Evolutionary conservation across 2,113 vertebrate genomes (phyloP), one percentile per base, ranked within the genome.

Genomic region (Pelecanus crispus): DNA sequence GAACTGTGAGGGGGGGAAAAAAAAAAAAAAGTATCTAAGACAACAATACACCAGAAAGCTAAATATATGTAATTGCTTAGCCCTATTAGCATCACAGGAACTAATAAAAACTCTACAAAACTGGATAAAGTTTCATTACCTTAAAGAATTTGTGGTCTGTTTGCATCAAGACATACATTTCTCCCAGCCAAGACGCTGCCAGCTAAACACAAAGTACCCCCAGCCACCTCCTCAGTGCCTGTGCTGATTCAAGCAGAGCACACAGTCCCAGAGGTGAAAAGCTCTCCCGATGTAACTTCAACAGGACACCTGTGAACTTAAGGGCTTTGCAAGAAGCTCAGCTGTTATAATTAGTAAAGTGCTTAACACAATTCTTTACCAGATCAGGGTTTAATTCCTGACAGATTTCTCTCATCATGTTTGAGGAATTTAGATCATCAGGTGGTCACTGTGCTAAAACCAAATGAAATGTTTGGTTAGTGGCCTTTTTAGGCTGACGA

Each of bases 1-100:
- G 5, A 55, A 0, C 5, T 11, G 14, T 7, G 5, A 68, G 20
- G n/a, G n/a, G n/a, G n/a, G n/a, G 2, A 15, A 44, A 47, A 47
- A 8, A 9, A 66, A 29, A 34, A 32, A 10, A 5, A 4, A 0
- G 9, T 10, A 34, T 11, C 18, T 19, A 52, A 65, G 3, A 38
- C 11, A 63, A 20, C 32, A 81, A 13, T 1, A 20, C 3, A 25
- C 1, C 0, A n/a, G 6, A 44, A 6, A 56, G 2, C 19, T 63
- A 80, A 65, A 45, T 0, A 3, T 1, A 21, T 1, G 0, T 4
- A n/a, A 71, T 0, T 24, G 4, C 10, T 42, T 6, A 40, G 5
- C 21, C 7, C 21, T 36, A 2, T 11, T 12, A 34, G 3, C 7
- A 68, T 2, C 28, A 47, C 0, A 34, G 36, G 4, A n/a, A 32